Evolutionary conservation across 1,140 invertebrate genomes (phyloP), one percentile per base, ranked within the genome.

Genomic region (Acromyrmex echinatior): DNA sequence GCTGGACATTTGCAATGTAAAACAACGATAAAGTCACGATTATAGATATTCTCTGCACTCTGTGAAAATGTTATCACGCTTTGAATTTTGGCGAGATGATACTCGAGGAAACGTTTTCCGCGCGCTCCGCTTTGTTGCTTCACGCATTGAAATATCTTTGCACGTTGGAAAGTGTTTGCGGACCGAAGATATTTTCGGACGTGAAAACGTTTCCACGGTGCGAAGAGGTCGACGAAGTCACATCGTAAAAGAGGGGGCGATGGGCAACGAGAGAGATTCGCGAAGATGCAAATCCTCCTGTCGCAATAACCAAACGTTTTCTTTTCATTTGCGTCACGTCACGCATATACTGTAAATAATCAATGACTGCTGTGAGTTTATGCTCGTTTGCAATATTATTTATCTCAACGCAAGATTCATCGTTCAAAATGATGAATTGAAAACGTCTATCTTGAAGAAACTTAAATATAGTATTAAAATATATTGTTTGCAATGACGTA

Each of bases 101-200:
- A 16, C 58, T 66, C 58, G 53, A 39, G 65, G n/a, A 39, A 58
- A 56, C 5, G 35, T 70, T 81, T 82, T 10, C 51, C 63, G 51
- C 21, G 60, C 70, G 18, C 21, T 73, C 70, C 51, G 89, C 88
- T 90, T 90, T 90, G 89, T 90, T 90, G 71, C 60, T 90, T 68
- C 66, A 70, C 56, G 81, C 45, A 58, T 91, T 88, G 87, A 91
- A 91, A 91, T 91, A 91, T 89, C 85, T 91, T 89, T 80, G 76
- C 84, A 87, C 62, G 88, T 87, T 62, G 89, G 86, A 90, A 90
- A 87, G 89, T 87, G 88, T 90, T 90, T 80, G 79, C 89, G 66
- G 74, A 62, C 58, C 68, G 68, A 65, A 60, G 88, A 87, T 87
- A 90, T 90, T 90, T 90, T 90, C 71, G 84, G 88, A 90, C 56